These are phyloP conservation scores for Pluvialis apricaria DNA, from an alignment of 2,113 vertebrate species.

Conservation along the genomic window DNA sequence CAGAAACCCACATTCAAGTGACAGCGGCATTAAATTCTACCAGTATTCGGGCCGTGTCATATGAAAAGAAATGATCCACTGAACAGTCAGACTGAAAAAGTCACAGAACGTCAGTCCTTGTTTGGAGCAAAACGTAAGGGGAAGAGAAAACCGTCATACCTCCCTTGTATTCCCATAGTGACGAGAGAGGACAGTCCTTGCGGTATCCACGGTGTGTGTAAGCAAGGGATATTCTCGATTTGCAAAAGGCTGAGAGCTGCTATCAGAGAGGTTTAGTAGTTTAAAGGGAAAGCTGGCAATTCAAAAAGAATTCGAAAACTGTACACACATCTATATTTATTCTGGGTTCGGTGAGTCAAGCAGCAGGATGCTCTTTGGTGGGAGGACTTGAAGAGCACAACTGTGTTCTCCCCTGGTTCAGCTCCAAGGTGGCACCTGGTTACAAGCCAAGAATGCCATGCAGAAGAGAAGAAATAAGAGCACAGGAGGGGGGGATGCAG, in stretches of 20 bases:
- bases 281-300: background rate
- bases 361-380: background rate
- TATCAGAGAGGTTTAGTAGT: background rate
- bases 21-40: background rate
- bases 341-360: background rate
- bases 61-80: background rate
- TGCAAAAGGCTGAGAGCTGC: background rate
- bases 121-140: background rate
- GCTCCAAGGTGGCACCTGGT: background rate
- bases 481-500: background rate
- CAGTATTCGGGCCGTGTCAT: background rate
- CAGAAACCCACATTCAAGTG: background rate
- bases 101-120: background rate
- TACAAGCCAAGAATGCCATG: background rate
- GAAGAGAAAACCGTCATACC: background rate
- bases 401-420: background rate
- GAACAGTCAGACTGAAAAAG: background rate
- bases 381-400: background rate
- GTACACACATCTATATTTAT: background rate
- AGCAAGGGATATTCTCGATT: background rate
- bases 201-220: constrained; percentile 8
- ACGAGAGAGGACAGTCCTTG: background rate
- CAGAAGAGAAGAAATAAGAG: background rate
- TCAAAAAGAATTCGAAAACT: background rate
- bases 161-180: constrained; percentile 35